Base-by-base conservation (phyloP, 2,888 invertebrate species). In the Chloroclysta siterata region DNA sequence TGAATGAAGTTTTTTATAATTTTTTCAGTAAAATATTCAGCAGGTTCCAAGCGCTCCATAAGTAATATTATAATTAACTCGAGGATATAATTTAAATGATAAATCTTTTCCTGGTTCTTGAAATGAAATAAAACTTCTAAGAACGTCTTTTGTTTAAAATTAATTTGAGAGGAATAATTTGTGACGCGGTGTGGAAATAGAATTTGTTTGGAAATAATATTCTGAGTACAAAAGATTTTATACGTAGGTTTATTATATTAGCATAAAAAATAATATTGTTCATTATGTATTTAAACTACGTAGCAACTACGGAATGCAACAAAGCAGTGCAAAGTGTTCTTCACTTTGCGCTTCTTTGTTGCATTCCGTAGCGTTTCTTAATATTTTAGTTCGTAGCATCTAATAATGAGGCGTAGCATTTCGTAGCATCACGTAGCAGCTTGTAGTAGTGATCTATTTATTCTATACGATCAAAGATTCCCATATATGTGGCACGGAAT, bases 31-130 rank as follows among this genome's bases (percentile, higher is more conserved):
- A 11, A 39, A 3, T 39, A 39, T 10, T 33, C 36, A 39, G 3
- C 3, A 39, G 36, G 11, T 33, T 33, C 1, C 33, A 8, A 33
- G 36, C 10, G 36, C 36, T 11, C 36, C 36, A 39, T 39, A 39
- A 52, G 36, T n/a, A 39, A 47, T 55, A n/a, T 39, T 28, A 15
- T 61, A 69, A 72, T 66, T 72, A 70, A 67, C 67, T 67, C 42
- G 14, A 60, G 51, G 56, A 53, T 60, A 65, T 65, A 72, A 70
- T 70, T 72, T 65, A 66, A 67, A 72, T 68, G 68, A 66, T 62
- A 68, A 72, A 70, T 72, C 70, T 72, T 68, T 69, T 71, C 67
- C 63, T 60, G 44, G 29, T 39, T 50, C 48, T 53, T 44, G 48
- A 57, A 60, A 60, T 65, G 29, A 54, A 65, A 60, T 60, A 60